Evolutionary conservation across 2,797 vertebrate genomes (phyloP).

Genomic region (Tachyglossus aculeatus): DNA sequence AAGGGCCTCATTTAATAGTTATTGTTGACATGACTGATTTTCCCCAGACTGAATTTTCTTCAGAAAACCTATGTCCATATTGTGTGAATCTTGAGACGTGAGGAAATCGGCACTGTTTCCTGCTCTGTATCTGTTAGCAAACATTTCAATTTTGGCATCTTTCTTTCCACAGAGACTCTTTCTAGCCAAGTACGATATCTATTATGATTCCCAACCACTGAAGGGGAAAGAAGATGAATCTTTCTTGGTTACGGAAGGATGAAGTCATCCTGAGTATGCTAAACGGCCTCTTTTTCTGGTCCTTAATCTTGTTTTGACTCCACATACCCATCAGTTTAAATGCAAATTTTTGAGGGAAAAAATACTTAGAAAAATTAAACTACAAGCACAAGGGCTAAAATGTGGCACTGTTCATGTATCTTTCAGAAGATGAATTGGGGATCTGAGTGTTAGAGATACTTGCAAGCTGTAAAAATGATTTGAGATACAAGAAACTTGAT

Average conservation of each 20-base stretch:
- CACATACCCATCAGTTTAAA: conserved; percentile 41
- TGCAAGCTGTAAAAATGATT: not conserved
- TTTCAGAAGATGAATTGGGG: not conserved
- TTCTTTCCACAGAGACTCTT: not conserved
- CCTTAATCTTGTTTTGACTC: too few species aligned
- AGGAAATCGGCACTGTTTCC: not conserved
- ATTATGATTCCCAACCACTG: not conserved
- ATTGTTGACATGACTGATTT: too few species aligned
- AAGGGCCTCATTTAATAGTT: too few species aligned
- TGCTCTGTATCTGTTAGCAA: not conserved
- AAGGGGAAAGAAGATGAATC: not conserved
- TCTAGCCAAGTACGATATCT: not conserved
- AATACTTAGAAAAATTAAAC: conserved; percentile 13
- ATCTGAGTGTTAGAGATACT: not conserved
- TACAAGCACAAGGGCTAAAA: not conserved
- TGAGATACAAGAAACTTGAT: conserved; percentile 6
- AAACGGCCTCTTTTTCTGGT: too few species aligned
- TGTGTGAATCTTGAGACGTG: not conserved
- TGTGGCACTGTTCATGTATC: not conserved
- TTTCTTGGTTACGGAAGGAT: not conserved
- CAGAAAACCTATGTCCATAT: not conserved
- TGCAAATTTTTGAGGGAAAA: conserved; percentile 9
- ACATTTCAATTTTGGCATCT: not conserved
- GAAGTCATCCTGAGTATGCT: too few species aligned
- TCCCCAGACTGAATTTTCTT: not conserved